Percentiles rank a stretch among this genome's conserved stretches.
Evolutionary conservation across 2,797 vertebrate genomes (phyloP).

Genomic region (Emydoidea blandingii): DNA sequence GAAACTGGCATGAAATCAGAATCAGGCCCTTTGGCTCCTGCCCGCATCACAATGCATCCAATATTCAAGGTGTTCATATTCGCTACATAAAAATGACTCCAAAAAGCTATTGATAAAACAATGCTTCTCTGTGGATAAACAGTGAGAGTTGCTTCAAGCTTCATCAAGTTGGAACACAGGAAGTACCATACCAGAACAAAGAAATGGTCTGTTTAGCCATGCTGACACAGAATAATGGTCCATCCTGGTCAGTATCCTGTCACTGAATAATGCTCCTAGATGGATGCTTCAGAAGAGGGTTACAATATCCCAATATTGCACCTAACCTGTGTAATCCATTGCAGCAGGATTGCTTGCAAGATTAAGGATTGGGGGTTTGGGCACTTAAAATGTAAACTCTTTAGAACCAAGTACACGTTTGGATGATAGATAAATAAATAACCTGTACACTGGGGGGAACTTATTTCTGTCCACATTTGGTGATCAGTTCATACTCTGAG

Average conservation of each 20-base stretch:
- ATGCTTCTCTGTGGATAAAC: not conserved
- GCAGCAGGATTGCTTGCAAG: not conserved
- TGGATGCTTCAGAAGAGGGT: not conserved
- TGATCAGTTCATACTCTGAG: too few species aligned
- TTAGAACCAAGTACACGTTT: not conserved
- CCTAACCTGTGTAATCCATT: not conserved
- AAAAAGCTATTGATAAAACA: not conserved
- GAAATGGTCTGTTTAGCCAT: not conserved
- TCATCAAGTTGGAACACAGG: not conserved
- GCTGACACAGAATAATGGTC: not conserved
- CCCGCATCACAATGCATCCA: not conserved
- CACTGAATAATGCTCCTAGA: not conserved
- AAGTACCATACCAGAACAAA: not conserved
- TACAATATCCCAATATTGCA: not conserved
- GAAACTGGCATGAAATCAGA: accelerated
- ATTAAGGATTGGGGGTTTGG: not conserved
- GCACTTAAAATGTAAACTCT: not conserved
- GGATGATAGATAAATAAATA: not conserved
- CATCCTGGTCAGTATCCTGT: not conserved
- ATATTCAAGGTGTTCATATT: not conserved
- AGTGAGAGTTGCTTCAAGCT: not conserved
- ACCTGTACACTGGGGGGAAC: not conserved
- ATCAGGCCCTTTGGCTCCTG: not conserved
- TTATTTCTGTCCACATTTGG: not conserved
- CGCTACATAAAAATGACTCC: not conserved